Conservation (phyloP, 2,888 invertebrate species). For the Drosophila suboccidentalis region DNA sequence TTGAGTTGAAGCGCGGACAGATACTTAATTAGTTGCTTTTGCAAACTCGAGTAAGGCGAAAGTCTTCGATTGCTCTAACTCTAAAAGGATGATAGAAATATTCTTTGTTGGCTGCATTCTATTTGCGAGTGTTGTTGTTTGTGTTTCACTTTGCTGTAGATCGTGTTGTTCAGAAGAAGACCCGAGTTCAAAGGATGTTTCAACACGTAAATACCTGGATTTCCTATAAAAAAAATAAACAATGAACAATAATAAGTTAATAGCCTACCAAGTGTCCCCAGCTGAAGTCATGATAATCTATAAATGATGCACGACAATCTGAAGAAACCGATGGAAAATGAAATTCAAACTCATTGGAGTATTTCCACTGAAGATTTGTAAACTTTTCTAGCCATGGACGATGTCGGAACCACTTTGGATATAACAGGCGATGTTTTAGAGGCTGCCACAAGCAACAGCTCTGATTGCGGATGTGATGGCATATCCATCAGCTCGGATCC, state of each 20-base stretch:
- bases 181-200: background rate
- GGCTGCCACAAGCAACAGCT: background rate
- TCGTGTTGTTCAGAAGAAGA: background rate
- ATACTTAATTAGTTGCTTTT: constrained; percentile 1
- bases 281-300: background rate
- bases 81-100: background rate
- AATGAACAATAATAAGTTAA: too few species aligned
- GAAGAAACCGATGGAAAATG: too few species aligned
- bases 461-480: constrained; percentile 9
- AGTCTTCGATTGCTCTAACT: background rate
- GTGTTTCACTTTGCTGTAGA: background rate
- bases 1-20: background rate
- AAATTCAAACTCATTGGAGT: too few species aligned
- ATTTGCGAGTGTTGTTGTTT: background rate
- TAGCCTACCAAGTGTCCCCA: too few species aligned
- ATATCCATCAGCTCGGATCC: constrained; percentile 4
- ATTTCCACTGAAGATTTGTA: too few species aligned
- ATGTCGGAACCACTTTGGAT: too few species aligned
- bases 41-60: background rate
- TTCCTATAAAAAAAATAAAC: background rate
- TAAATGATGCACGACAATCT: too few species aligned
- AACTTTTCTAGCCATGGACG: too few species aligned
- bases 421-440: background rate
- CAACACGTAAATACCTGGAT: too few species aligned
- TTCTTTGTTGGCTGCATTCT: background rate